Conservation (phyloP, 2,113 vertebrate species). For the Charadrius vociferus region DNA sequence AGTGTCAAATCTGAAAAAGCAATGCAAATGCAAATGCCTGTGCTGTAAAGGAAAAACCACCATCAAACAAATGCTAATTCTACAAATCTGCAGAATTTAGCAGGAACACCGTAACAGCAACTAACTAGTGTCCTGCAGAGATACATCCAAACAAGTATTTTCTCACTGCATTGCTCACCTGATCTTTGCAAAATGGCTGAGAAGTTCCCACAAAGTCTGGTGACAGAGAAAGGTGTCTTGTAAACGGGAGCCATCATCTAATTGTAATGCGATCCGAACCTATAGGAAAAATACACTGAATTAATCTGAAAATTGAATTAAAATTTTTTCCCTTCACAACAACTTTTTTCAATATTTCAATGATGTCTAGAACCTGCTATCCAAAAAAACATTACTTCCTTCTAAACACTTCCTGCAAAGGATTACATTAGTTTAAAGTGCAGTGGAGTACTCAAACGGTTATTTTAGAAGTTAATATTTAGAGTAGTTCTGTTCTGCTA, state of each 20-base stretch:
- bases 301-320: background rate
- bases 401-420: background rate
- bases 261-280: slow-evolving; percentile 89
- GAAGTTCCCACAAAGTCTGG: slow-evolving; percentile 90
- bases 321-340: background rate
- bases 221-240: slow-evolving; percentile 85
- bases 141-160: background rate
- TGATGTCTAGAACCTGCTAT: background rate
- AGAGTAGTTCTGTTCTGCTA: background rate
- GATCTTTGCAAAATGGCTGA: slow-evolving; percentile 85
- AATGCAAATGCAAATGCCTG: background rate
- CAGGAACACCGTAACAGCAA: background rate
- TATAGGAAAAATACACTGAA: slow-evolving; percentile 12
- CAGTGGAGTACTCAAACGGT: background rate
- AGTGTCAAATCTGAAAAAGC: background rate
- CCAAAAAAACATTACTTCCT: background rate
- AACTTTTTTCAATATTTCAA: background rate
- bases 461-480: background rate
- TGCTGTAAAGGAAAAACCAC: background rate
- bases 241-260: slow-evolving; percentile 87
- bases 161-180: slow-evolving; percentile 75
- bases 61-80: background rate
- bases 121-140: background rate
- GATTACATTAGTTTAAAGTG: background rate
- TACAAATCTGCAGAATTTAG: background rate